phyloP scores from a whole-genome alignment of 2,888 invertebrate species.

The Rapana venosa region DNA sequence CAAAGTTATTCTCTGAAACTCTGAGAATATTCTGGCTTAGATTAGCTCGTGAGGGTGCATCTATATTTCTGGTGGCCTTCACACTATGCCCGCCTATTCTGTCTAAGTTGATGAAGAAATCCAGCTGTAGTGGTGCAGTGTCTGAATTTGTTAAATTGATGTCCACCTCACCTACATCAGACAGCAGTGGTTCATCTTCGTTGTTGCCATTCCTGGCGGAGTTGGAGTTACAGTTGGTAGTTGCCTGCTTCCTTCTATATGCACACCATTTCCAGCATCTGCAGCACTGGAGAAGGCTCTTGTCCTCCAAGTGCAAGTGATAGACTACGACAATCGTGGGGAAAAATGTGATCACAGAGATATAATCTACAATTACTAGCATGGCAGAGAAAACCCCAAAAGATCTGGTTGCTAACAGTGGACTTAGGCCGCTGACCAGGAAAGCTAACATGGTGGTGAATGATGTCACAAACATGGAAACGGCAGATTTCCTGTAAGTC shows the following conservation, averaged over 20 bases:
- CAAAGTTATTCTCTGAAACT: neutral
- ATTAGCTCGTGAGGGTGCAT: neutral
- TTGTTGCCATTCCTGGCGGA: neutral
- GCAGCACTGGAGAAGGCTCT: neutral
- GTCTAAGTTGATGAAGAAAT: neutral
- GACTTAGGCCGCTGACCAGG: constrained; percentile 69
- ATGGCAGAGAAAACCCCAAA: constrained; percentile 73
- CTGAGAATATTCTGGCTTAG: neutral
- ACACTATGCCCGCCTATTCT: neutral
- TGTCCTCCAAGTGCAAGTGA: constrained; percentile 57
- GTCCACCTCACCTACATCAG: neutral
- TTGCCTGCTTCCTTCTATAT: neutral
- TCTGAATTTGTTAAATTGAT: neutral
- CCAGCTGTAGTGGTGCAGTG: neutral
- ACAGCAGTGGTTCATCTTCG: neutral
- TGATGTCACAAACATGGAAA: constrained; percentile 74
- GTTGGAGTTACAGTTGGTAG: neutral
- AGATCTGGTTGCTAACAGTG: constrained; percentile 66
- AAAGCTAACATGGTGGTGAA: constrained; percentile 74
- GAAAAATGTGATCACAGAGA: constrained; percentile 74
- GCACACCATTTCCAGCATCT: neutral
- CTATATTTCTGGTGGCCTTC: neutral
- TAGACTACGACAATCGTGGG: constrained; percentile 65
- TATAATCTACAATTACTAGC: constrained; percentile 71
- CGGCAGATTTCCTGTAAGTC: constrained; percentile 63